These are phyloP conservation scores for Hofmannophila pseudospretella DNA, from an alignment of 2,888 invertebrate genomes.

Conservation along the genomic window DNA sequence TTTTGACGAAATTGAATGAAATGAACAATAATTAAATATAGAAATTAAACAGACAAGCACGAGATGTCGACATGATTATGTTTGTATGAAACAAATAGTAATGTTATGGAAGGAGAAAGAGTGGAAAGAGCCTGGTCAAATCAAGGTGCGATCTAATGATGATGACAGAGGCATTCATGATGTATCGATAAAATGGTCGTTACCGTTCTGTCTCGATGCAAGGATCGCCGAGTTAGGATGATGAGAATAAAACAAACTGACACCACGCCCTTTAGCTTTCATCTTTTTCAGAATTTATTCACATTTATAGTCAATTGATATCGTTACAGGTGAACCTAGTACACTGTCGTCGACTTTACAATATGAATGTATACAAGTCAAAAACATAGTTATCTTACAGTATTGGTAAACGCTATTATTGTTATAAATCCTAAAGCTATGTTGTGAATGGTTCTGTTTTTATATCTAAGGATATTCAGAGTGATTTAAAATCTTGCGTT, in stretches of 20 bases:
- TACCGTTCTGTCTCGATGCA: constrained; percentile 73
- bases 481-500: constrained; percentile 36
- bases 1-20: constrained; percentile 38
- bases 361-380: constrained; percentile 74
- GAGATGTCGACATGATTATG: constrained; percentile 46
- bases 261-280: constrained; percentile 55
- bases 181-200: constrained; percentile 73
- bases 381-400: constrained; percentile 75
- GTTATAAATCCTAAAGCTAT: constrained; percentile 71
- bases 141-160: constrained; percentile 71
- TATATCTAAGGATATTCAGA: constrained; percentile 49
- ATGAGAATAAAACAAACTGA: constrained; percentile 61
- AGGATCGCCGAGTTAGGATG: constrained; percentile 64
- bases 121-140: constrained; percentile 58
- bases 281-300: constrained; percentile 70
- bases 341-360: constrained; percentile 68
- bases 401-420: constrained; percentile 69
- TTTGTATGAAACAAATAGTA: constrained; percentile 43
- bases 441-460: constrained; percentile 68
- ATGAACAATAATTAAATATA: constrained; percentile 39
- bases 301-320: constrained; percentile 72
- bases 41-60: constrained; percentile 56
- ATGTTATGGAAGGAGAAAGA: constrained; percentile 59
- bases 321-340: constrained; percentile 67
- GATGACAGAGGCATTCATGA: constrained; percentile 77